Evolutionary conservation across 2,888 invertebrate species (phyloP).

Genomic region (Hypena proboscidalis): DNA sequence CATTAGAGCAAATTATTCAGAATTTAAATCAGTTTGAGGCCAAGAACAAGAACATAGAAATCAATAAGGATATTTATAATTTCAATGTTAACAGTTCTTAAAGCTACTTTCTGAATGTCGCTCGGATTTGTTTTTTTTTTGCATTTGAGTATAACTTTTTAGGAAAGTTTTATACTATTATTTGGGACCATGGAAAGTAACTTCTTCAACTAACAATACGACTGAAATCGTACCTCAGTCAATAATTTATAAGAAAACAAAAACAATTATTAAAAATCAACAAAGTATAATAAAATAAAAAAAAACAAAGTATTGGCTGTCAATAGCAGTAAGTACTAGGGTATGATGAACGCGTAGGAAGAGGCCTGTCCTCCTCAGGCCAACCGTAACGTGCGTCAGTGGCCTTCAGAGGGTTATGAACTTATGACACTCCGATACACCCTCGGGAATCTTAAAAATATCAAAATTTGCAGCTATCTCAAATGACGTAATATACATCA

Average conservation of each 20-base stretch:
- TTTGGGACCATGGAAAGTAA: too few species aligned
- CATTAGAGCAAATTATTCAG: slow-evolving; percentile 28
- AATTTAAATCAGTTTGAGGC: slow-evolving; percentile 16
- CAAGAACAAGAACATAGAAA: too few species aligned
- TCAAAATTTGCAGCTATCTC: too few species aligned
- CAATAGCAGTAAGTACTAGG: slow-evolving; percentile 60
- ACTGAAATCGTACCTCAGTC: too few species aligned
- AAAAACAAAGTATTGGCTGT: slow-evolving; percentile 53
- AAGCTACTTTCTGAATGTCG: too few species aligned
- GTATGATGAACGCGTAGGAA: slow-evolving; percentile 43
- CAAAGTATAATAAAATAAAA: slow-evolving; percentile 11
- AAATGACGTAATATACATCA: too few species aligned
- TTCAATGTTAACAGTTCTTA: neutral
- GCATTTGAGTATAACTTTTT: too few species aligned
- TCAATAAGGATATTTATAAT: too few species aligned
- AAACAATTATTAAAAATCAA: slow-evolving; percentile 3
- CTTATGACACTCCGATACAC: slow-evolving; percentile 12
- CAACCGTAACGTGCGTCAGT: slow-evolving; percentile 51
- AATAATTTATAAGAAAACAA: slow-evolving; percentile 5
- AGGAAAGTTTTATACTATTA: too few species aligned
- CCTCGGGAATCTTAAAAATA: slow-evolving; percentile 19
- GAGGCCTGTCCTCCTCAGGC: slow-evolving; percentile 33
- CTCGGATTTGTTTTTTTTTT: too few species aligned
- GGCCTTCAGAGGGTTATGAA: slow-evolving; percentile 41
- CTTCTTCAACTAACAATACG: too few species aligned